These are phyloP conservation scores for Beris chalybata DNA, from an alignment of 2,888 invertebrate genomes.

Conservation along the genomic window DNA sequence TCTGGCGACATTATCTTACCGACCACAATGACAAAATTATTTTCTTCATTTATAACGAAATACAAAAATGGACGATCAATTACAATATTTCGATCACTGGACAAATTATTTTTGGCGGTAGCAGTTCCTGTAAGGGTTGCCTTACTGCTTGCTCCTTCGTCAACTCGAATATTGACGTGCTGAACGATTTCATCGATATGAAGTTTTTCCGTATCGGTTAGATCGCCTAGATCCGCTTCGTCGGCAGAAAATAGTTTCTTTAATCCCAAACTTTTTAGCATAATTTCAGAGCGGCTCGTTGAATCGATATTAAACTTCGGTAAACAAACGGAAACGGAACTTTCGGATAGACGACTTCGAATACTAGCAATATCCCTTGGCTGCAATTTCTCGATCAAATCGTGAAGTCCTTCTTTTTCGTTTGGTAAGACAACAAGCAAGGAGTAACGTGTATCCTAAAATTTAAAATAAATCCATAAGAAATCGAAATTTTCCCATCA, in stretches of 20 bases:
- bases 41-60: slow-evolving; percentile 63
- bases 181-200: slow-evolving; percentile 69
- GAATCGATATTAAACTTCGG: slow-evolving; percentile 67
- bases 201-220: slow-evolving; percentile 64
- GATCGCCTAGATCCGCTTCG: slow-evolving; percentile 61
- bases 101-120: slow-evolving; percentile 48
- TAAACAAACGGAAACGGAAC: slow-evolving; percentile 59
- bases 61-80: slow-evolving; percentile 67
- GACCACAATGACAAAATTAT: slow-evolving; percentile 63
- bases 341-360: slow-evolving; percentile 40
- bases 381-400: slow-evolving; percentile 61
- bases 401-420: slow-evolving; percentile 61
- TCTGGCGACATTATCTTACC: slow-evolving; percentile 63
- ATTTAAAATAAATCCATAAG: slow-evolving; percentile 18
- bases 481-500: no score
- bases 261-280: slow-evolving; percentile 62
- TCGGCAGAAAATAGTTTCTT: slow-evolving; percentile 63
- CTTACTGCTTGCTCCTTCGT: slow-evolving; percentile 60
- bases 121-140: slow-evolving; percentile 55
- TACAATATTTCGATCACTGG: slow-evolving; percentile 52
- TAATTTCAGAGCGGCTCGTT: slow-evolving; percentile 64
- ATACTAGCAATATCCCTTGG: slow-evolving; percentile 51
- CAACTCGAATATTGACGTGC: slow-evolving; percentile 65
- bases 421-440: slow-evolving; percentile 63
- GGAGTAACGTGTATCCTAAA: slow-evolving; percentile 63